A percentile compares a stretch with the other conserved stretches of the same genome.
Evolutionary conservation across 2,888 invertebrate genomes (phyloP).

Genomic region (Apantesis nais): DNA sequence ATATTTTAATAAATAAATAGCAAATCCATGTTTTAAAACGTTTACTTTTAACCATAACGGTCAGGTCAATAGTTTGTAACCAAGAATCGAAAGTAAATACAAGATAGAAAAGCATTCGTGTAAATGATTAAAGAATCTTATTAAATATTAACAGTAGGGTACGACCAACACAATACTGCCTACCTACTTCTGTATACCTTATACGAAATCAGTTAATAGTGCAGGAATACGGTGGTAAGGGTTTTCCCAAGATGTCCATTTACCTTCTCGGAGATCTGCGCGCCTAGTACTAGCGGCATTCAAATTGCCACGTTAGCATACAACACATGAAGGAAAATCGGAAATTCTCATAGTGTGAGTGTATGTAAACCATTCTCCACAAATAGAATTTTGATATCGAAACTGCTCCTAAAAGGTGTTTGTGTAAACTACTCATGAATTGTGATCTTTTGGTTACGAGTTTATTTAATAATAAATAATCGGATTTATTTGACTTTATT

Average conservation of each 20-base stretch:
- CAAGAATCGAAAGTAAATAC: conserved; percentile 19
- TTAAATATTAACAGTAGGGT: conserved; percentile 49
- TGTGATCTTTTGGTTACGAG: conserved; percentile 56
- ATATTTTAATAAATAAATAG: not conserved
- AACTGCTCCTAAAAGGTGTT: conserved; percentile 60
- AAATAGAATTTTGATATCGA: conserved; percentile 71
- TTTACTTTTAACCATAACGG: conserved; percentile 20
- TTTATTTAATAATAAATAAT: conserved; percentile 33
- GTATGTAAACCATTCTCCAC: conserved; percentile 52
- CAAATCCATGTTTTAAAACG: not conserved
- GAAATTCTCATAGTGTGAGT: conserved; percentile 57
- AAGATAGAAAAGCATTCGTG: conserved; percentile 17
- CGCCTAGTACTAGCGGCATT: conserved; percentile 57
- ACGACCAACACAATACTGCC: conserved; percentile 45
- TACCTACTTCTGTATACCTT: conserved; percentile 35
- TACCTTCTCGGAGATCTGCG: conserved; percentile 49
- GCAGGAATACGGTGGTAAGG: conserved; percentile 42
- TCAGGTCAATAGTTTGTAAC: conserved; percentile 23
- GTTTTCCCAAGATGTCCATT: conserved; percentile 60
- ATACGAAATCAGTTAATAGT: conserved; percentile 53
- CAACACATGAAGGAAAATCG: conserved; percentile 57
- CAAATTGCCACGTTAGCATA: conserved; percentile 69
- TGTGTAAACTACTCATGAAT: conserved; percentile 59
- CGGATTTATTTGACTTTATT: not conserved
- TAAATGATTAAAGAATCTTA: conserved; percentile 38